phyloP scores from a whole-genome alignment of 2,888 invertebrate genomes.

The Stomorhina lunata region DNA sequence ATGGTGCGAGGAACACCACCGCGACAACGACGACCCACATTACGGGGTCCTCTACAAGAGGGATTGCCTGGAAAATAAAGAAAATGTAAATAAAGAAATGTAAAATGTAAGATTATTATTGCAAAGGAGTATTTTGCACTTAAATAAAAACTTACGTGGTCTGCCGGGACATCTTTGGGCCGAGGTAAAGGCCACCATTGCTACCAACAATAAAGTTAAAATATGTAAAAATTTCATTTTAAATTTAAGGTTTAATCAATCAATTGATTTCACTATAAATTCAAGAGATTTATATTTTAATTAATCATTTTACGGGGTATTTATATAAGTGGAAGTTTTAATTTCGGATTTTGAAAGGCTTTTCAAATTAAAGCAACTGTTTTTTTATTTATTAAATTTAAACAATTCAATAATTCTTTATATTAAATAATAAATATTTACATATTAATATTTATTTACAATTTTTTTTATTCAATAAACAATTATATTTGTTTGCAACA shows the following conservation, averaged over 20 bases:
- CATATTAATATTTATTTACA: too few species aligned
- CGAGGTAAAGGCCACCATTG: constrained; percentile 12
- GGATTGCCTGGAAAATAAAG: constrained; percentile 13
- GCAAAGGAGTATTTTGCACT: too few species aligned
- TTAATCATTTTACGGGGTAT: not conserved
- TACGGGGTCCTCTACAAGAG: not conserved
- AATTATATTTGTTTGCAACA: too few species aligned
- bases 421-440: too few species aligned
- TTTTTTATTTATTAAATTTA: too few species aligned
- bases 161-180: constrained; percentile 1
- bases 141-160: not conserved
- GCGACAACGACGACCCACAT: constrained; percentile 1
- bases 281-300: not conserved
- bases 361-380: too few species aligned
- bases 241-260: not conserved
- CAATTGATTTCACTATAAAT: not conserved
- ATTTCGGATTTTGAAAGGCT: too few species aligned
- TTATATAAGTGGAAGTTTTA: too few species aligned
- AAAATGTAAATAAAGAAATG: not conserved
- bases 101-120: too few species aligned
- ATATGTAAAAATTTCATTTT: constrained; percentile 16
- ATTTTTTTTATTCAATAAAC: too few species aligned
- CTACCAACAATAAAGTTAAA: not conserved
- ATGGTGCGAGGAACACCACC: not conserved
- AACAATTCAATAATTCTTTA: too few species aligned